phyloP scores from a whole-genome alignment of 2,888 invertebrate species.

The Drosophila koepferae region DNA sequence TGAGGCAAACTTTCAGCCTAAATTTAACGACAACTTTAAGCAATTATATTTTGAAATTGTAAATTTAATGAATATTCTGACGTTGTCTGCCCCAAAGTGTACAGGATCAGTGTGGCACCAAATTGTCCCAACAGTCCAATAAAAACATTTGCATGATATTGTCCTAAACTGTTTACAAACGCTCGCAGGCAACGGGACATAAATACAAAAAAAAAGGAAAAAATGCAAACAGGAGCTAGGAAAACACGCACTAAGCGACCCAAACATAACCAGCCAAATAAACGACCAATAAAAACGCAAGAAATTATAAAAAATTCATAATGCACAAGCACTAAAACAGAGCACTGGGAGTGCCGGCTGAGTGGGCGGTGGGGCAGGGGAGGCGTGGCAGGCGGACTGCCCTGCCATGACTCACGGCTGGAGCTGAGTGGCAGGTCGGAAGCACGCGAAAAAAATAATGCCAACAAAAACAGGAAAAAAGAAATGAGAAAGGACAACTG shows the following conservation, averaged over 20 bases:
- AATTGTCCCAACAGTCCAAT: conserved; percentile 56
- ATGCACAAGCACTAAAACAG: conserved; percentile 65
- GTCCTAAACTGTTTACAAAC: conserved; percentile 68
- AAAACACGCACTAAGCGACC: conserved; percentile 35
- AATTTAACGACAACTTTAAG: background rate
- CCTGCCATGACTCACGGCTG: conserved; percentile 63
- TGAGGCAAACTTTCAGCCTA: background rate
- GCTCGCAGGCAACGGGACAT: conserved; percentile 42
- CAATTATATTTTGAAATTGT: background rate
- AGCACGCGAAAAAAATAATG: conserved; percentile 65
- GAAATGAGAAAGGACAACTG: conserved; percentile 41
- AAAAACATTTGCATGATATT: conserved; percentile 69
- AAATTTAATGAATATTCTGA: background rate
- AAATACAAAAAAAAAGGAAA: conserved; percentile 37
- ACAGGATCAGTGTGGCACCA: conserved; percentile 30
- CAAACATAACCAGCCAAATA: conserved; percentile 31
- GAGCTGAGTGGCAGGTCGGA: conserved; percentile 36
- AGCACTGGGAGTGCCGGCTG: conserved; percentile 4
- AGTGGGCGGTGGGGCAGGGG: background rate
- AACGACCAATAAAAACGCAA: conserved; percentile 67
- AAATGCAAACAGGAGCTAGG: conserved; percentile 19
- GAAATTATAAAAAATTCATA: conserved; percentile 76
- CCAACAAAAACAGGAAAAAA: conserved; percentile 8
- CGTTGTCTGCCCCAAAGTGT: background rate
- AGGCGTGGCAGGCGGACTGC: background rate